Evolutionary conservation across 2,888 invertebrate species (phyloP).

Genomic region (Amiota mariae): DNA sequence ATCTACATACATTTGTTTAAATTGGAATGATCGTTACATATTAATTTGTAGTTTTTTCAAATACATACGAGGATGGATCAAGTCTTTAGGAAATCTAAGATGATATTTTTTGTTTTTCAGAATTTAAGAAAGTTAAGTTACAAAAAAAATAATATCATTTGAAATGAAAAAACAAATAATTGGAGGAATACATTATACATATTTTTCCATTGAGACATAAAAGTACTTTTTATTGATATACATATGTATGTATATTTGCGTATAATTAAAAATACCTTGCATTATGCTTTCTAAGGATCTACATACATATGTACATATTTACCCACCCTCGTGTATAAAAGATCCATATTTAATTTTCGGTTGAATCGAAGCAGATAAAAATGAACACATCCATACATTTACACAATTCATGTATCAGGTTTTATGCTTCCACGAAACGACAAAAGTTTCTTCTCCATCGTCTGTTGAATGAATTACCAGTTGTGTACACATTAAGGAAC

Average conservation of each 20-base stretch:
- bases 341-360: conserved; percentile 22
- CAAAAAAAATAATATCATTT: too few relatives aligned
- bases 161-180: too few relatives aligned
- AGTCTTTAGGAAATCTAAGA: too few relatives aligned
- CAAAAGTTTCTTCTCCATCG: conserved; percentile 46
- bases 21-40: too few relatives aligned
- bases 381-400: conserved; percentile 4
- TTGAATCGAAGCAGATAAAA: conserved; percentile 36
- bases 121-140: too few relatives aligned
- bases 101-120: too few relatives aligned
- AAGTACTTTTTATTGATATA: not conserved
- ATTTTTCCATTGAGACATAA: too few relatives aligned
- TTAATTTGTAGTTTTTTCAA: too few relatives aligned
- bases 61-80: too few relatives aligned
- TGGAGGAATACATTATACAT: too few relatives aligned
- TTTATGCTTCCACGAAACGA: conserved; percentile 58
- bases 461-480: conserved; percentile 28
- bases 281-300: not conserved
- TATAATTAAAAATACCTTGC: not conserved
- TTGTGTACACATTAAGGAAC: not conserved
- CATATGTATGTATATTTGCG: not conserved
- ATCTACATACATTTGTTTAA: too few relatives aligned
- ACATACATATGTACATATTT: conserved; percentile 5
- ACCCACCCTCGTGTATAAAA: not conserved
- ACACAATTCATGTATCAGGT: conserved; percentile 47